phyloP scores from a whole-genome alignment of 2,888 invertebrate species.

The Opisthograptis luteolata region DNA sequence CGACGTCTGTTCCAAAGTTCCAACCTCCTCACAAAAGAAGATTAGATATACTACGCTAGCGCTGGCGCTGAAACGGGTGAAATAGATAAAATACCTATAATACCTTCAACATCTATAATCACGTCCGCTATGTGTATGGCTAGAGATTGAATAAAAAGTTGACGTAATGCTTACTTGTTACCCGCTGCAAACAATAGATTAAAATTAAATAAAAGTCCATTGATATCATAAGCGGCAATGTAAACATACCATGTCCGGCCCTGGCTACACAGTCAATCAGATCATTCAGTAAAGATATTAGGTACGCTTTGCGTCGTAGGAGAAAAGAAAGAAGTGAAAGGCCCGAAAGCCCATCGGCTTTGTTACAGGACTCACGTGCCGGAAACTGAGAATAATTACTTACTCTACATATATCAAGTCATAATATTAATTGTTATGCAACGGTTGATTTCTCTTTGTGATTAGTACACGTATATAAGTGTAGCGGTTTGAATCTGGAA shows the following conservation, averaged over 20 bases:
- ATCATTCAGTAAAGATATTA: conserved; percentile 34
- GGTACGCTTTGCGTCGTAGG: conserved; percentile 37
- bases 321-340: conserved; percentile 49
- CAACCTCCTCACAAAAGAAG: too few relatives aligned
- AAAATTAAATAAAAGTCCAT: conserved; percentile 24
- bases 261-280: conserved; percentile 29
- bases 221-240: conserved; percentile 25
- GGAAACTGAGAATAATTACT: conserved; percentile 43
- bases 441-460: conserved; percentile 52
- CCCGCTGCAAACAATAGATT: conserved; percentile 28
- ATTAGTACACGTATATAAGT: conserved; percentile 54
- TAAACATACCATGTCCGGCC: conserved; percentile 28
- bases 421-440: conserved; percentile 44
- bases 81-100: too few relatives aligned
- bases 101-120: too few relatives aligned
- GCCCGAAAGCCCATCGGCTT: conserved; percentile 38
- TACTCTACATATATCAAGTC: conserved; percentile 43
- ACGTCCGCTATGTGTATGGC: too few relatives aligned
- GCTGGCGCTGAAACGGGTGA: too few relatives aligned
- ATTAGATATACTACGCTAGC: too few relatives aligned
- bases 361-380: conserved; percentile 45
- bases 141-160: conserved; percentile 8
- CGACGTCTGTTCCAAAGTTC: too few relatives aligned
- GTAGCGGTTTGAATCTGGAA: conserved; percentile 44
- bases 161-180: conserved; percentile 20